A percentile compares a stretch with the other conserved stretches of the same genome.
These are phyloP conservation scores for Serrognathus titanus DNA, from an alignment of 2,888 invertebrate species.

Conservation along the genomic window DNA sequence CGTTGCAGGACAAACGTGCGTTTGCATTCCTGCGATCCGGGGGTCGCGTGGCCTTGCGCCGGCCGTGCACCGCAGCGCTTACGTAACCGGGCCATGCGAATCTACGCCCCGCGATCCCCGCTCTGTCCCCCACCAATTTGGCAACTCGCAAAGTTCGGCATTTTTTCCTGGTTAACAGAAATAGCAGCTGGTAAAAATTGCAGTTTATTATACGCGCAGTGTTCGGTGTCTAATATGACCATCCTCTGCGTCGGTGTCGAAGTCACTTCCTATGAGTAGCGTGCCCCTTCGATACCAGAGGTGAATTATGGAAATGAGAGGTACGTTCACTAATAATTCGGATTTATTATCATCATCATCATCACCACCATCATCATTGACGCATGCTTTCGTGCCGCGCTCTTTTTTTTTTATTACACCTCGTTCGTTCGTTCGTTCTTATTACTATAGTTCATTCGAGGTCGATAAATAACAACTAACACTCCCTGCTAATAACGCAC, in stretches of 20 bases:
- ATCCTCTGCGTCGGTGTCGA: conserved; percentile 1
- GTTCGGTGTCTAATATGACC: conserved; percentile 2
- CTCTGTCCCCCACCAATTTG: conserved; percentile 43
- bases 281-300: conserved; percentile 1
- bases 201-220: conserved; percentile 20
- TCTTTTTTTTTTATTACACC: too few relatives aligned
- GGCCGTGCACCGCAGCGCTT: conserved; percentile 33
- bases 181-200: conserved; percentile 44
- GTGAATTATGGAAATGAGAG: conserved; percentile 45
- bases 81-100: conserved; percentile 37
- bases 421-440: too few relatives aligned
- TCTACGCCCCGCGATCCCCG: conserved; percentile 29
- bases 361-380: too few relatives aligned
- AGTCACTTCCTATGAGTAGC: conserved; percentile 7
- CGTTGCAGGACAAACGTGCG: neutral
- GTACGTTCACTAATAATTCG: conserved; percentile 31
- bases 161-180: conserved; percentile 50
- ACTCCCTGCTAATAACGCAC: too few relatives aligned
- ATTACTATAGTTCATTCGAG: too few relatives aligned
- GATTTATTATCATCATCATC: too few relatives aligned
- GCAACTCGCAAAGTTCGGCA: conserved; percentile 44
- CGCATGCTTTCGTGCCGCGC: too few relatives aligned
- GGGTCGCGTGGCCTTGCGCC: conserved; percentile 27
- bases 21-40: neutral
- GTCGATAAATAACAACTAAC: too few relatives aligned